Percentiles rank a stretch among this genome's conserved stretches.
phyloP scores from a whole-genome alignment of 2,888 invertebrate species.

The Thereva nobilitata region DNA sequence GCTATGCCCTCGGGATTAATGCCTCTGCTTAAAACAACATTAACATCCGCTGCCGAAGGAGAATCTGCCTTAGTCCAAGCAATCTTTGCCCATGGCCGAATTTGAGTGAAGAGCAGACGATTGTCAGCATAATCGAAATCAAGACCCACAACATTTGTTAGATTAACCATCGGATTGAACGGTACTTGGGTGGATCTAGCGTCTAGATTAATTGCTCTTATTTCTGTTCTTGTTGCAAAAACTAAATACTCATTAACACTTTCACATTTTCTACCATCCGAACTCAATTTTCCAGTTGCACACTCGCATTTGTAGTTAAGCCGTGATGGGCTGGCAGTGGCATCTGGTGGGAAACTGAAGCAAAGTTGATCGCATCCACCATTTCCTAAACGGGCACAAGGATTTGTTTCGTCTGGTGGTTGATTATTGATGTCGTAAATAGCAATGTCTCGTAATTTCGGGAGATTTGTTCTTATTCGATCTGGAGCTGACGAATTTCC shows the following conservation, averaged over 20 bases:
- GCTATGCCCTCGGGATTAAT: constrained; percentile 93
- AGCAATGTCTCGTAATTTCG: constrained; percentile 84
- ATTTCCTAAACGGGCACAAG: constrained; percentile 75
- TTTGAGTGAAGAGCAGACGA: constrained; percentile 89
- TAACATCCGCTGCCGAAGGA: constrained; percentile 67
- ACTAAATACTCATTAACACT: constrained; percentile 87
- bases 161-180: constrained; percentile 80
- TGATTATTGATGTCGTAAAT: constrained; percentile 90
- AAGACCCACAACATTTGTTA: constrained; percentile 92
- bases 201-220: constrained; percentile 87
- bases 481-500: constrained; percentile 73
- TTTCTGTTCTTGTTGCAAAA: constrained; percentile 92
- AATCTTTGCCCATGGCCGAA: constrained; percentile 87
- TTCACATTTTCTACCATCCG: constrained; percentile 73
- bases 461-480: constrained; percentile 79
- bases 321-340: constrained; percentile 57
- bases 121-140: constrained; percentile 93
- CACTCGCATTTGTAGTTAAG: constrained; percentile 82
- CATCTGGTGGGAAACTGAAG: constrained; percentile 83
- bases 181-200: constrained; percentile 80
- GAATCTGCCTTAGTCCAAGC: constrained; percentile 77
- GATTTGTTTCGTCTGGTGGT: constrained; percentile 79
- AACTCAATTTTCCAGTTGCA: constrained; percentile 78
- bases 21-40: constrained; percentile 73
- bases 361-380: constrained; percentile 94